Base-by-base conservation (phyloP, 2,113 vertebrate genomes). In the human (Homo sapiens) region DNA sequence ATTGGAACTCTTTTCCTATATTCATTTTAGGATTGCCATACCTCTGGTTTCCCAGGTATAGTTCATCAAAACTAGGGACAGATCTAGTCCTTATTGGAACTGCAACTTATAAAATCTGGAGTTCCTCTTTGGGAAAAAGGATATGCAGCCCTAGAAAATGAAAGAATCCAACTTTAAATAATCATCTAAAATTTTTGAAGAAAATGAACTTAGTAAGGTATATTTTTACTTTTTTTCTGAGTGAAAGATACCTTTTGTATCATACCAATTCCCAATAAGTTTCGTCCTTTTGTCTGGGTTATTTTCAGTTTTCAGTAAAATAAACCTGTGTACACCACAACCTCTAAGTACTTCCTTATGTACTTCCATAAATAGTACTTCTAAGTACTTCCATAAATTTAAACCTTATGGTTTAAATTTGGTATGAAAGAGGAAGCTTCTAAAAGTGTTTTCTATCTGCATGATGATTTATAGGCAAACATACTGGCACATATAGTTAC, bases 271-370 rank as follows among this genome's bases (percentile, higher is more conserved):
- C 4, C 66, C 93, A 64, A 76, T 43, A 82, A 59, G 22, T 4
- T 90, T 61, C 87, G 61, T 80, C 6, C 3, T 55, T 88, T 76
- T 88, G 6, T 52, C 10, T n/a, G 12, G 10, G 6, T 85, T 89
- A n/a, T 57, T 97, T 92, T 81, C 25, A 38, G 17, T 90, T 76
- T 97, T 90, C 3, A 90, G 17, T 4, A 90, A 80, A 89, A 79
- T 85, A 73, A 57, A 92, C 75, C 6, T 0, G 25, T 22, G 8
- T 32, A 10, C 5, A 57, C 1, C 0, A 40, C 35, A 48, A 61
- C 6, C 4, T 81, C 35, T 17, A 68, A 95, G 45, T 80, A 7
- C 3, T 92, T 94, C 27, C 30, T 82, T 38, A 38, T 38, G 38
- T 38, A 38, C 38, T 38, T 38, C 38, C 38, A 38, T 38, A 38